Percentiles rank a stretch among this genome's conserved stretches.
phyloP scores from a whole-genome alignment of 2,888 invertebrate genomes.

The Hyppa rectilinea region DNA sequence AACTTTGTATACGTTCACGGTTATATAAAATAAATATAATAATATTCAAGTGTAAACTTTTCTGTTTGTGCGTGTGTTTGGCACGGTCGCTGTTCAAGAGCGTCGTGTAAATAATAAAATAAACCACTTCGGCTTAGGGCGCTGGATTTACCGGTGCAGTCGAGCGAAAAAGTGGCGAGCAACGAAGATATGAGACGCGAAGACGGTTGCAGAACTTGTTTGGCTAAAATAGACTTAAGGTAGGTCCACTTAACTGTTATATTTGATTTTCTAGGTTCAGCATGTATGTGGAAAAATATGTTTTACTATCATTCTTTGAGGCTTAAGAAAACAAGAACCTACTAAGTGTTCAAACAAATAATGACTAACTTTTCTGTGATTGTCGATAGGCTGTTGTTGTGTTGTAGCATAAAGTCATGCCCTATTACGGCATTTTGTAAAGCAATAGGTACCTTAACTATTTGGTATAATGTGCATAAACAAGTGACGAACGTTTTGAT shows the following conservation, averaged over 20 bases:
- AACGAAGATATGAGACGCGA: constrained; percentile 16
- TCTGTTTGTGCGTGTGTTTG: constrained; percentile 59
- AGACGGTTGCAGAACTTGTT: constrained; percentile 18
- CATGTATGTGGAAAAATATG: not conserved
- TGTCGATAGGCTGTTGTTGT: not conserved
- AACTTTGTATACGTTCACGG: constrained; percentile 35
- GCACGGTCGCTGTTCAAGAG: constrained; percentile 63
- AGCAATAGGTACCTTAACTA: not conserved
- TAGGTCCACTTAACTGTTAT: constrained; percentile 4
- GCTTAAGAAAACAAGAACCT: constrained; percentile 29
- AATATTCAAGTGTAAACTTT: constrained; percentile 27
- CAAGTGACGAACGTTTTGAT: not conserved
- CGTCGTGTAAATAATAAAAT: constrained; percentile 77
- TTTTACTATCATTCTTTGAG: constrained; percentile 14
- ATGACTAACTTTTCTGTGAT: constrained; percentile 6
- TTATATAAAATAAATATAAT: constrained; percentile 15
- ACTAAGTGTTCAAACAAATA: constrained; percentile 37
- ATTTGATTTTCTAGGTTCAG: constrained; percentile 4
- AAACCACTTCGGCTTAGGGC: constrained; percentile 73
- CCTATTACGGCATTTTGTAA: not conserved
- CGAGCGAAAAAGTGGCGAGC: constrained; percentile 68
- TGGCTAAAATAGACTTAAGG: constrained; percentile 17
- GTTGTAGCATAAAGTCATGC: not conserved
- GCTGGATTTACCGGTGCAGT: constrained; percentile 83
- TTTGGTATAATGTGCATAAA: too few relatives aligned